Percentiles rank a stretch among this genome's conserved stretches.
These are phyloP conservation scores for Oreochromis tanganicae DNA, from an alignment of 2,113 vertebrate species.

Conservation along the genomic window DNA sequence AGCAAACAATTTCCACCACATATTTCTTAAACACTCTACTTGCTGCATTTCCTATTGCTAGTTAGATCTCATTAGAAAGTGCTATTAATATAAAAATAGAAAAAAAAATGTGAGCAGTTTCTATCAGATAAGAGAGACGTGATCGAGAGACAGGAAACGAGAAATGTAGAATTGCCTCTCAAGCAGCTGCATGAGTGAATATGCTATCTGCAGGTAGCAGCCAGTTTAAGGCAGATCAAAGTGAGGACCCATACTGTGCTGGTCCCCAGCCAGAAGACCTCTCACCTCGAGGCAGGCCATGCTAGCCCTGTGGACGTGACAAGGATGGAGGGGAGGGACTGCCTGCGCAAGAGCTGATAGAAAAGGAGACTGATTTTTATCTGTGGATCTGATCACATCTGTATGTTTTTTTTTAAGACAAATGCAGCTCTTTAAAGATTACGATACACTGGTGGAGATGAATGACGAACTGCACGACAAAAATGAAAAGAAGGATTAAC, in stretches of 20 bases:
- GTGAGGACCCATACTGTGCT: slow-evolving; percentile 29
- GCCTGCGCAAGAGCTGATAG: not conserved
- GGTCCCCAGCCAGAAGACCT: slow-evolving; percentile 60
- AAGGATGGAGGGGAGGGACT: not conserved
- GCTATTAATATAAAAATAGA: not conserved
- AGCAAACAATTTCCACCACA: not conserved
- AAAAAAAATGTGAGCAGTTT: not conserved
- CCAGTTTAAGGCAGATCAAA: slow-evolving; percentile 35
- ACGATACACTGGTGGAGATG: not conserved
- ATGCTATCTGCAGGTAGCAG: slow-evolving; percentile 46
- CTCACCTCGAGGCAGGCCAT: slow-evolving; percentile 41
- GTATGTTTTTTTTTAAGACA: not conserved
- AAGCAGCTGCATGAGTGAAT: not conserved
- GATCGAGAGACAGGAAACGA: not conserved
- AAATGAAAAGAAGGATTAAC: not conserved
- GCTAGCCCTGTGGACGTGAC: slow-evolving; percentile 57
- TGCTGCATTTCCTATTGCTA: not conserved
- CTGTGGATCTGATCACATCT: not conserved
- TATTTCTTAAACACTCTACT: slow-evolving; percentile 3
- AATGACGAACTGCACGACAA: not conserved
- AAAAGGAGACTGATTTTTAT: not conserved
- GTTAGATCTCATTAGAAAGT: not conserved
- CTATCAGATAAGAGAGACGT: not conserved
- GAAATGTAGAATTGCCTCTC: not conserved
- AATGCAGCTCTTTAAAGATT: not conserved